Evolutionary conservation across 2,888 invertebrate species (phyloP).

Genomic region (Amblyteles armatorius): DNA sequence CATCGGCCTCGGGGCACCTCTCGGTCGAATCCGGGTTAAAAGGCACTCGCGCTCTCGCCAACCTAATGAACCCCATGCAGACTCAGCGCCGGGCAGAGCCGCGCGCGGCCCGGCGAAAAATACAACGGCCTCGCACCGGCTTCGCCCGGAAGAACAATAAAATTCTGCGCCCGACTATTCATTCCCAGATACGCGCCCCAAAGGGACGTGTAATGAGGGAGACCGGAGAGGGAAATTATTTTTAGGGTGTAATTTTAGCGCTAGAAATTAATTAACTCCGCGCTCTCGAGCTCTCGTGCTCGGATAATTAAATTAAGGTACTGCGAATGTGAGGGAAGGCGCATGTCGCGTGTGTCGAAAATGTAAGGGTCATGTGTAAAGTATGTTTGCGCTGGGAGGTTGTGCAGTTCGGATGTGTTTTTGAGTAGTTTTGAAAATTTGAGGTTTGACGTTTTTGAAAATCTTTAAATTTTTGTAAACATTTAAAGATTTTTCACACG

Average conservation of each 20-base stretch:
- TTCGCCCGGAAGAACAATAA: constrained; percentile 10
- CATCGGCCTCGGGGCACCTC: constrained; percentile 1
- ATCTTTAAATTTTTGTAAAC: too few species aligned
- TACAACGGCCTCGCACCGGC: background rate
- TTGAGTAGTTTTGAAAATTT: too few species aligned
- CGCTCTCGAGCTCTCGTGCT: background rate
- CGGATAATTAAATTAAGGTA: background rate
- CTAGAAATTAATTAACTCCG: background rate
- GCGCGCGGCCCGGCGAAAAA: background rate
- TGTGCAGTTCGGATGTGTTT: too few species aligned
- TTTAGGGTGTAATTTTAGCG: background rate
- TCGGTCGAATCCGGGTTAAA: constrained; percentile 46
- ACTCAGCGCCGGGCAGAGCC: background rate
- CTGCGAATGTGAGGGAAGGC: background rate
- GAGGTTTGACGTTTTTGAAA: too few species aligned
- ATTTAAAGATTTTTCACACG: too few species aligned
- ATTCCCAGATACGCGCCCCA: constrained; percentile 1
- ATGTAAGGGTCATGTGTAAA: too few species aligned
- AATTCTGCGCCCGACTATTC: constrained; percentile 15
- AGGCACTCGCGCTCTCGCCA: constrained; percentile 31
- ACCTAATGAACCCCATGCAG: constrained; percentile 40
- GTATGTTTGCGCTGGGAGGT: too few species aligned
- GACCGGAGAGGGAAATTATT: background rate
- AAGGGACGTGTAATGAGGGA: background rate
- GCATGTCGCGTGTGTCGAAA: too few species aligned